phyloP scores from a whole-genome alignment of 2,113 vertebrate genomes.

The Rhinogobius similis region DNA sequence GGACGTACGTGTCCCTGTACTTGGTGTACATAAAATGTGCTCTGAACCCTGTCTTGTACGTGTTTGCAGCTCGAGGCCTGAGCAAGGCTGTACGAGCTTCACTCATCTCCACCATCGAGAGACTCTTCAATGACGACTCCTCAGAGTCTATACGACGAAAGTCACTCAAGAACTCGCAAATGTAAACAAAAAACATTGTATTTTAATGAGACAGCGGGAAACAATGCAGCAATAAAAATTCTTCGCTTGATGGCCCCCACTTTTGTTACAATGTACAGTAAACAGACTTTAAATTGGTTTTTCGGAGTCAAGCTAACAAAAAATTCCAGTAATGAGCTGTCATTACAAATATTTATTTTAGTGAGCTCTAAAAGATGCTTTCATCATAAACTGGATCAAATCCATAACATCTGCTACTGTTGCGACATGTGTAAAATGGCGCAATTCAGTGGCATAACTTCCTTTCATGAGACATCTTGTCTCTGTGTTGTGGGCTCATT shows the following conservation, averaged over 20 bases:
- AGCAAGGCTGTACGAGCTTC: slow-evolving; percentile 69
- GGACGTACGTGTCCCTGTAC: slow-evolving; percentile 68
- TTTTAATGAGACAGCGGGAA: background rate
- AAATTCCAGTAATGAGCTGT: background rate
- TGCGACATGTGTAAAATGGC: slow-evolving; percentile 22
- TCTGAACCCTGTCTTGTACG: slow-evolving; percentile 79
- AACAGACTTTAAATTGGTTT: background rate
- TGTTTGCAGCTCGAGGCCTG: slow-evolving; percentile 76
- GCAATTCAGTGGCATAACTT: slow-evolving; percentile 4
- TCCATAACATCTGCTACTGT: slow-evolving; percentile 26
- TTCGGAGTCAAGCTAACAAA: background rate
- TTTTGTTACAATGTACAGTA: background rate
- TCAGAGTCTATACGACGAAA: slow-evolving; percentile 70
- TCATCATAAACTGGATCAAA: slow-evolving; percentile 5
- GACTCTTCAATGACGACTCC: slow-evolving; percentile 76
- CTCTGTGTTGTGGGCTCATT: background rate
- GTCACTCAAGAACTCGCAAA: slow-evolving; percentile 70
- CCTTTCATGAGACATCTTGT: slow-evolving; percentile 40
- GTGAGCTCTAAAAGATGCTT: background rate
- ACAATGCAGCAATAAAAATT: background rate
- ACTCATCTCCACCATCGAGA: slow-evolving; percentile 71
- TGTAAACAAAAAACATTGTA: slow-evolving; percentile 38
- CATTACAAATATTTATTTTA: background rate
- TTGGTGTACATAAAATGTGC: slow-evolving; percentile 78
- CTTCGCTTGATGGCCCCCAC: background rate